Evolutionary conservation across 1,140 invertebrate species (phyloP).

Genomic region (fruit fly (Drosophila melanogaster)): Release_6_plus_ISO1_MT NT_037436.4:20803501-20804000

Average conservation of each 20-base stretch:
- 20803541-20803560: neutral
- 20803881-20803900: neutral
- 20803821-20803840: neutral
- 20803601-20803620: conserved; percentile 16
- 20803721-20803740: neutral
- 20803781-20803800: neutral
- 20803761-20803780: neutral
- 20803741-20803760: conserved; percentile 3
- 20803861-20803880: neutral
- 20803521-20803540: neutral
- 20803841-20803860: neutral
- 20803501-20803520: neutral
- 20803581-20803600: neutral
- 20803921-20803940: neutral
- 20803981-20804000: neutral
- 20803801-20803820: too few species aligned
- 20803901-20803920: neutral
- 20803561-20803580: neutral
- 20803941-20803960: neutral
- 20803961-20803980: neutral
- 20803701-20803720: too few species aligned
- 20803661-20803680: neutral
- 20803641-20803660: neutral
- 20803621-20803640: conserved; percentile 14
- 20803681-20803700: too few species aligned